A percentile compares a stretch with the other conserved stretches of the same genome.
Evolutionary conservation across 2,113 vertebrate genomes (phyloP).

Genomic region (Leptosomus discolor): DNA sequence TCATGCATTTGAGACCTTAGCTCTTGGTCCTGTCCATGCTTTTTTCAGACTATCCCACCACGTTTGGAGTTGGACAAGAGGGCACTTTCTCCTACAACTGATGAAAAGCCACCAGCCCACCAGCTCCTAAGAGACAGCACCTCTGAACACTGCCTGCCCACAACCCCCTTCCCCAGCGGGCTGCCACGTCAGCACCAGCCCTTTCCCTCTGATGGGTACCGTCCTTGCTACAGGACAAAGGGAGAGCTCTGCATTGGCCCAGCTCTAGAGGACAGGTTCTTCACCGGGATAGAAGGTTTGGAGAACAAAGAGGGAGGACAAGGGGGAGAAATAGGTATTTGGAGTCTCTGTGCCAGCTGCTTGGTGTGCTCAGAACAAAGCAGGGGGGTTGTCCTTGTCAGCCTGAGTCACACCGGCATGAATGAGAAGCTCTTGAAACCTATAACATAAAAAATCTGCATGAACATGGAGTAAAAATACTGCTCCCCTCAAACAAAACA

Average conservation of each 20-base stretch:
- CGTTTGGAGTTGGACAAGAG: neutral
- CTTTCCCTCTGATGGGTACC: neutral
- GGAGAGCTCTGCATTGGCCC: neutral
- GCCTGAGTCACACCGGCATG: accelerated
- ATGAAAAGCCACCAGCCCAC: neutral
- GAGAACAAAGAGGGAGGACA: neutral
- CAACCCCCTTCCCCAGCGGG: accelerated
- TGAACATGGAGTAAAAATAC: neutral
- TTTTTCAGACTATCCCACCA: neutral
- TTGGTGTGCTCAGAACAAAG: neutral
- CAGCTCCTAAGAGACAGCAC: neutral
- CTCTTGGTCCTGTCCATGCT: neutral
- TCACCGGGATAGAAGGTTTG: neutral
- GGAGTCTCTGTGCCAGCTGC: neutral
- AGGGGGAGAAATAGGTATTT: neutral
- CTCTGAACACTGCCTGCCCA: neutral
- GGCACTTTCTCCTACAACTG: neutral
- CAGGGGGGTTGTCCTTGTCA: neutral
- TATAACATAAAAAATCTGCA: neutral
- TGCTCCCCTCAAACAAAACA: neutral
- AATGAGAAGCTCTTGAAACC: neutral
- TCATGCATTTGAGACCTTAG: neutral
- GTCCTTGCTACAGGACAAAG: constrained; percentile 54
- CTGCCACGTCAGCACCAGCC: neutral
- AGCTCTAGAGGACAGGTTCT: neutral